A percentile compares a stretch with the other conserved stretches of the same genome.
phyloP scores from a whole-genome alignment of 2,113 vertebrate genomes.

The Scopus umbretta region DNA sequence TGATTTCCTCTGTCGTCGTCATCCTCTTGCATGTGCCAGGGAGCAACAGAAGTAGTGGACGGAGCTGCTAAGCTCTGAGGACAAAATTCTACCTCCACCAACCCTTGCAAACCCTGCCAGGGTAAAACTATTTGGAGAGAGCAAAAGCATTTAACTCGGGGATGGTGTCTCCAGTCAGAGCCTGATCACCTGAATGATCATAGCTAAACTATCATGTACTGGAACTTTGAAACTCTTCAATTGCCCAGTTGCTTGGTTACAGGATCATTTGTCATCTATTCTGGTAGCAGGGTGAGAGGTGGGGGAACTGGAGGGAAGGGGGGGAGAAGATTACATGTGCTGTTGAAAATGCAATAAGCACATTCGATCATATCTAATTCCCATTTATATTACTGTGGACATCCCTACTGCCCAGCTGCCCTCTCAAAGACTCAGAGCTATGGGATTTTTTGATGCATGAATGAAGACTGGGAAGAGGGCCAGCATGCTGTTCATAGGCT shows the following conservation, averaged over 20 bases:
- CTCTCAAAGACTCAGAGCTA: constrained; percentile 67
- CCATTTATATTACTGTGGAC: constrained; percentile 74
- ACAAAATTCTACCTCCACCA: neutral
- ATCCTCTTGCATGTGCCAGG: neutral
- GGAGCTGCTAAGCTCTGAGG: neutral
- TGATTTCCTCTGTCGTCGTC: neutral
- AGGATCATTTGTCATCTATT: constrained; percentile 72
- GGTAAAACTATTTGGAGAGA: neutral
- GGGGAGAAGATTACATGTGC: constrained; percentile 66
- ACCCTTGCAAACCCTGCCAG: neutral
- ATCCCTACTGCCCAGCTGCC: constrained; percentile 80
- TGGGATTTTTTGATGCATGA: constrained; percentile 77
- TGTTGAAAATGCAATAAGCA: constrained; percentile 68
- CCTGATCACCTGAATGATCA: constrained; percentile 13
- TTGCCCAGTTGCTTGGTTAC: constrained; percentile 78
- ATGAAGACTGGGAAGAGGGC: constrained; percentile 75
- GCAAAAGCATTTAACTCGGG: constrained; percentile 20
- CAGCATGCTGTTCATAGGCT: constrained; percentile 70
- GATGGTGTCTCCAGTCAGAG: neutral
- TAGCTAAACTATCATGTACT: constrained; percentile 45
- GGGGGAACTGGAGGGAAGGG: constrained; percentile 21
- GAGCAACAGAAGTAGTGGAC: neutral
- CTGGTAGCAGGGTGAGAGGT: constrained; percentile 55
- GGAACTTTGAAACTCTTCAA: constrained; percentile 73
- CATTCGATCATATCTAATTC: constrained; percentile 77